Conservation (phyloP, 2,888 invertebrate species). For the Alloscopus bannaensis region DNA sequence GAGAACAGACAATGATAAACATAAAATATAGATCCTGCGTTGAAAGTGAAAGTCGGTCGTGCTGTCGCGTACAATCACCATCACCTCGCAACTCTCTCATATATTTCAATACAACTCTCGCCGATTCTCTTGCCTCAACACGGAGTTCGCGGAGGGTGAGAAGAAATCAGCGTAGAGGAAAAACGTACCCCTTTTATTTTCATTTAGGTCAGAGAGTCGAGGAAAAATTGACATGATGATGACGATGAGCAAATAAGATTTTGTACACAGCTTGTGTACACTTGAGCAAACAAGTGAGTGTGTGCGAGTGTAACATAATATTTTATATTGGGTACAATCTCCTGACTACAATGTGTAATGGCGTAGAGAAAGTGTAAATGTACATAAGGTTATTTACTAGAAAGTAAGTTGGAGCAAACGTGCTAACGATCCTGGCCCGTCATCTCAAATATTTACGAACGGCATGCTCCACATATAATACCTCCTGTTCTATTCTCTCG, state of each 20-base stretch:
- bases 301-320: neutral
- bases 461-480: neutral
- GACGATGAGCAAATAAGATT: conserved; percentile 15
- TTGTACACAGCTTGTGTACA: neutral
- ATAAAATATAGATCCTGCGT: neutral
- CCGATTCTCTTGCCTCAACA: neutral
- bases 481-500: neutral
- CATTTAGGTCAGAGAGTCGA: conserved; percentile 1
- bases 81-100: neutral
- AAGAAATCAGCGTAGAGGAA: neutral
- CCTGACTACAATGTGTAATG: neutral
- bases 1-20: neutral
- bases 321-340: neutral
- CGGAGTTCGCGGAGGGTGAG: neutral
- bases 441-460: conserved; percentile 57
- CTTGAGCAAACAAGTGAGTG: neutral
- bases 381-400: conserved; percentile 47
- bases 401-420: conserved; percentile 46
- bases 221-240: conserved; percentile 17
- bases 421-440: conserved; percentile 48
- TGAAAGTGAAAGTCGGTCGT: too few species aligned
- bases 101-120: neutral
- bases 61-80: too few species aligned
- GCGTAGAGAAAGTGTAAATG: neutral
- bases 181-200: conserved; percentile 5